These are phyloP conservation scores for Lepilemur septentrionalis DNA, from an alignment of 2,797 vertebrate species.

Conservation along the genomic window DNA sequence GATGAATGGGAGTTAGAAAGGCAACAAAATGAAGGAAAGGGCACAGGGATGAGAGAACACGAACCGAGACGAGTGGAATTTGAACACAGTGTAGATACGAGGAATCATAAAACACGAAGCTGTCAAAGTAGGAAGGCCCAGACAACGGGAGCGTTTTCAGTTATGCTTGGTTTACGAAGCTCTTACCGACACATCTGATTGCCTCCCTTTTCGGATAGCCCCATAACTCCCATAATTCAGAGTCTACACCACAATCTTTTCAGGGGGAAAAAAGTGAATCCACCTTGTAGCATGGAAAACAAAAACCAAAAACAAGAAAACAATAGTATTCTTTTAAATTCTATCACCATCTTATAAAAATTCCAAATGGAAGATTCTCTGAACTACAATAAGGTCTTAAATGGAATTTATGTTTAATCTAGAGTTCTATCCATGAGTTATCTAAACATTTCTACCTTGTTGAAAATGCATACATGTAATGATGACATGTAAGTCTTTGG, in stretches of 20 bases:
- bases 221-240: neutral
- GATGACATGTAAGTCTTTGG: neutral
- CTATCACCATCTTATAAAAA: neutral
- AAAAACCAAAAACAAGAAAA: neutral
- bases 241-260: neutral
- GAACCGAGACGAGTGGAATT: neutral
- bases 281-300: neutral
- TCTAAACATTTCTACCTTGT: neutral
- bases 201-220: neutral
- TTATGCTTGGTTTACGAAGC: neutral
- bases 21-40: neutral
- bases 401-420: neutral
- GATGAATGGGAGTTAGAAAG: neutral
- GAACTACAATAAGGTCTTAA: neutral
- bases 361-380: neutral
- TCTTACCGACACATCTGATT: neutral
- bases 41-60: neutral
- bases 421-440: neutral
- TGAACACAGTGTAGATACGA: neutral
- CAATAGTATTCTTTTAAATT: neutral
- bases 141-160: neutral
- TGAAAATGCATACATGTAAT: neutral
- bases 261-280: neutral
- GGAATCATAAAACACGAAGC: neutral
- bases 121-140: neutral